Base-by-base conservation (phyloP, 2,888 invertebrate species). In the Diogma glabrata region DNA sequence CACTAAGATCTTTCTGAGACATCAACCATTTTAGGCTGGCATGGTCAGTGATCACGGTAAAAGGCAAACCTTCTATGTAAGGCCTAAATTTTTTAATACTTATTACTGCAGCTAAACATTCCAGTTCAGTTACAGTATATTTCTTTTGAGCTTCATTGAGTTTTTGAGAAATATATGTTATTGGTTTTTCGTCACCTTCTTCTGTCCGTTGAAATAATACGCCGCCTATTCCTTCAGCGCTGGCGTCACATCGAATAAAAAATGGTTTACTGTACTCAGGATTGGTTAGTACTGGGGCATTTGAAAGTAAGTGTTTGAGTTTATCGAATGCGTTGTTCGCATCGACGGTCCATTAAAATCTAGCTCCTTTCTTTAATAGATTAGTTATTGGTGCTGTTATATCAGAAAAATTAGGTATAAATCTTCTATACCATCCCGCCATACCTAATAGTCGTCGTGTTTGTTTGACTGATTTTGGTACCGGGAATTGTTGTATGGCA, bases 361-460 rank as follows among this genome's bases (percentile, higher is more conserved):
- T n/a, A n/a, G n/a, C n/a, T 47, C 12, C n/a, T 20, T 9, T 43
- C 22, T 5, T 26, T 26, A 14, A 9, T 26, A 26, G 8, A 10
- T 26, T 3, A 2, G 47, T 30, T n/a, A 30, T 47, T 7, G 47
- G 30, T 7, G 47, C 47, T 6, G 28, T 7, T 10, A 47, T 12
- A 10, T 19, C 10, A 4, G 47, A 47, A 47, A 47, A 47, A 17
- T 23, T 26, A 14, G 10, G 19, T 19, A 47, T 28, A 10, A 47
- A 47, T 8, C 20, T 14, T 12, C 47, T 1, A 17, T 47, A 47
- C 47, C 47, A 47, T 1, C 47, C 47, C 10, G 47, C 47, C 24
- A 47, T 24, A 7, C 47, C 47, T 30, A 47, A 22, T 12, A 47
- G 20, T 30, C 47, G 4, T n/a, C 47, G 17, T 12, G 28, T 28